Base-by-base conservation (phyloP, 2,797 vertebrate genomes). In the Lithobates sylvaticus region DNA sequence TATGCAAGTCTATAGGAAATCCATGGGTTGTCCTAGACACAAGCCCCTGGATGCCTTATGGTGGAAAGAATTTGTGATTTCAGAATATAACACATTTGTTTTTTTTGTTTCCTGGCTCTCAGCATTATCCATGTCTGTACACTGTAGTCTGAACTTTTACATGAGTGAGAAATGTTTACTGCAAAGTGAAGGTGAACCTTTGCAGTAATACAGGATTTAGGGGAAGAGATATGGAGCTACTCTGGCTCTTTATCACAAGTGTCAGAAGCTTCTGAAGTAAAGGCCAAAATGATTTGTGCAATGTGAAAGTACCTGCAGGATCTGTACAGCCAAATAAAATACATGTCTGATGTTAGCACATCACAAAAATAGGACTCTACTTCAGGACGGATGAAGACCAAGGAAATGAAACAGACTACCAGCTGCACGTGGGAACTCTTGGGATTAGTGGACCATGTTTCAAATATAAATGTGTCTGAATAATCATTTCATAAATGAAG, bases 241-340 rank as follows among this genome's bases (percentile, higher is more conserved):
- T 15, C 6, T 2, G 3, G 83, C 16, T 68, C 67, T 84, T 84
- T 61, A 44, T 84, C 83, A 84, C 74, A 69, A 26, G 32, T 36
- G 64, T 84, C 65, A 84, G n/a, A 71, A 32, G 70, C 65, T 78
- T 58, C 32, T 71, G 39, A 71, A 32, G 83, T 84, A 84, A 58
- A 84, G 82, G 29, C 82, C 82, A 70, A 77, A 84, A 78, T 84
- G 65, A 84, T 84, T 76, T 84, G 75, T 72, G 67, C 34, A 58
- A 32, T 23, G 36, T 6, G 44, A 84, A 78, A 71, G 76, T n/a
- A 13, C 34, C 67, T 61, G 39, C 44, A 29, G 70, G 64, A 21
- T 39, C 64, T 39, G 10, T 9, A 0, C 61, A 61, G 67, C 50
- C 34, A 8, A 76, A 77, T 70, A 27, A 84, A 84, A 76, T 76